A percentile compares a stretch with the other conserved stretches of the same genome.
Evolutionary conservation across 2,113 vertebrate genomes (phyloP).

Genomic region (Grammomys dolichurus): DNA sequence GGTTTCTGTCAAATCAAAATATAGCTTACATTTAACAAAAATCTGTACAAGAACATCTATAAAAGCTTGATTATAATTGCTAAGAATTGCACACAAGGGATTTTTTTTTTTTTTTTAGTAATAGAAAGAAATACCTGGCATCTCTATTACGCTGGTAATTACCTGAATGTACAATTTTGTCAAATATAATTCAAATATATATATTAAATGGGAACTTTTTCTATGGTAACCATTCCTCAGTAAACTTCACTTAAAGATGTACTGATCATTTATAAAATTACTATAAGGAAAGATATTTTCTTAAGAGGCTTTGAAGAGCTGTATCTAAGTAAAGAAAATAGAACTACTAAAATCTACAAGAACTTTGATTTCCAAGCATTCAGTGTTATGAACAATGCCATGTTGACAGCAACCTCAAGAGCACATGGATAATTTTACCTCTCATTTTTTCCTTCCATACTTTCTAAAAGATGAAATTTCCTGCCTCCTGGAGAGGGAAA

Average conservation of each 20-base stretch:
- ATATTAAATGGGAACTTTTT: neutral
- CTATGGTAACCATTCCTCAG: neutral
- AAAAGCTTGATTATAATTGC: neutral
- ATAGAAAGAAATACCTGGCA: neutral
- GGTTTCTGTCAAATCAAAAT: neutral
- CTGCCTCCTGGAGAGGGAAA: conserved; percentile 22
- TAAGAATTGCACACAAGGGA: neutral
- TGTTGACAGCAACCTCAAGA: neutral
- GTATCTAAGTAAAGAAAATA: neutral
- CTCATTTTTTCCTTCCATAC: neutral
- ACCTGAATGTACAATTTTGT: neutral
- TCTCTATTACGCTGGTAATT: conserved; percentile 31
- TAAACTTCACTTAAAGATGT: neutral
- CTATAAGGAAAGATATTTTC: neutral
- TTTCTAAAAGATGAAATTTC: conserved; percentile 45
- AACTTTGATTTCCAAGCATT: neutral
- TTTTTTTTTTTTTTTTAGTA: neutral
- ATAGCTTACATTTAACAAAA: neutral
- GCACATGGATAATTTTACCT: conserved; percentile 38
- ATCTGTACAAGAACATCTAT: neutral
- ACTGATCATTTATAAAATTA: conserved; percentile 21
- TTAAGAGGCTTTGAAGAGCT: neutral
- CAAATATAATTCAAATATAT: neutral
- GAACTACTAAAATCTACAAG: neutral
- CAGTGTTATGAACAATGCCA: neutral